Percentiles rank a stretch among this genome's conserved stretches.
Evolutionary conservation across 2,888 invertebrate genomes (phyloP).

Genomic region (Lamellibrachia columna): DNA sequence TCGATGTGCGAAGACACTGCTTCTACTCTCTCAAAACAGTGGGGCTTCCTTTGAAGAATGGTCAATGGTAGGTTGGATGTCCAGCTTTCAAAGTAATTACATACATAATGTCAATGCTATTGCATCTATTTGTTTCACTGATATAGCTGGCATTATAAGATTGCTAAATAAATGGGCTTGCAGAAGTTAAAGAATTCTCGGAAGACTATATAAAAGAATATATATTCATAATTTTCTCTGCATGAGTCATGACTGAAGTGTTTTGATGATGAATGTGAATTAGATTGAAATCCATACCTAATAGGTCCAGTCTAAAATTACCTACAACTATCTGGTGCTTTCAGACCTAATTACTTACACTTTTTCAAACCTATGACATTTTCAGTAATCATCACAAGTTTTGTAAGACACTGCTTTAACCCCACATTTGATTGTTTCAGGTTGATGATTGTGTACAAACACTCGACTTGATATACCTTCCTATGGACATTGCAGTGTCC

Average conservation of each 20-base stretch:
- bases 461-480: not conserved
- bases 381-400: not conserved
- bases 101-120: not conserved
- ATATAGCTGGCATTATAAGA: not conserved
- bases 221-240: not conserved
- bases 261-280: not conserved
- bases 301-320: not conserved
- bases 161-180: not conserved
- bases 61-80: not conserved
- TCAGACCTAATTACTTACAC: not conserved
- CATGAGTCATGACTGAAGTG: not conserved
- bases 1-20: not conserved
- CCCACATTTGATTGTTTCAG: not conserved
- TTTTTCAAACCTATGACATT: not conserved
- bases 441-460: not conserved
- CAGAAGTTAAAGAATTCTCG: not conserved
- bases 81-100: not conserved
- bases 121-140: not conserved
- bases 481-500: too few relatives aligned
- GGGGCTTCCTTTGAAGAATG: not conserved
- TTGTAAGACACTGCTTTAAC: not conserved
- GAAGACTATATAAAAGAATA: not conserved
- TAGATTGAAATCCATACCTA: not conserved
- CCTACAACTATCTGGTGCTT: not conserved
- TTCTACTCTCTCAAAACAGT: not conserved